Percentiles rank a stretch among this genome's conserved stretches.
Conservation (phyloP, 1,140 invertebrate genomes). For the Drosophila repleta region DNA sequence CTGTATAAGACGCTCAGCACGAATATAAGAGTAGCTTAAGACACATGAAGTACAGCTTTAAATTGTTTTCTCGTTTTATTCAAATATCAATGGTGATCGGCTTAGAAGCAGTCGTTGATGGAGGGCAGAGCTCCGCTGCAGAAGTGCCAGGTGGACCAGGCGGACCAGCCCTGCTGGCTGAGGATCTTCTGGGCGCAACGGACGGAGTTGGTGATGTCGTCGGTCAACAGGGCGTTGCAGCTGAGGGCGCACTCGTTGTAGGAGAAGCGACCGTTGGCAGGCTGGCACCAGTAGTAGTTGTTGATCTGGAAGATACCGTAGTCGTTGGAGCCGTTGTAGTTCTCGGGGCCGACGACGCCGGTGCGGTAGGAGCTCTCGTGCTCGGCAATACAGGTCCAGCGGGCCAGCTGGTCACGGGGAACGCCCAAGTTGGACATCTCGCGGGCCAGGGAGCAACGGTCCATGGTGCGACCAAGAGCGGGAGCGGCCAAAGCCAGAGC, state of each 20-base stretch:
- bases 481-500: constrained; percentile 46
- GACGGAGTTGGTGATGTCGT: constrained; percentile 2
- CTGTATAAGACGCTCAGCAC: constrained; percentile 9
- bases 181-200: constrained; percentile 5
- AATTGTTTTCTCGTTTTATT: neutral
- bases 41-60: neutral
- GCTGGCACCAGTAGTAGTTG: constrained; percentile 69
- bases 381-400: constrained; percentile 64
- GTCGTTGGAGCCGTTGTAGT: constrained; percentile 44
- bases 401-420: constrained; percentile 40
- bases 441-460: constrained; percentile 70
- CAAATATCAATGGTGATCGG: neutral
- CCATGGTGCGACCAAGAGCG: constrained; percentile 59
- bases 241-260: neutral
- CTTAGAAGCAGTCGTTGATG: constrained; percentile 2
- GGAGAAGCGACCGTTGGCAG: constrained; percentile 45
- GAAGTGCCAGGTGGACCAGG: neutral
- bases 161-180: neutral
- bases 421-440: constrained; percentile 66
- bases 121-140: neutral
- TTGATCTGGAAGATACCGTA: constrained; percentile 52
- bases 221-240: constrained; percentile 4
- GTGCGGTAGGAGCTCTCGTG: constrained; percentile 60
- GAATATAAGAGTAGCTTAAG: constrained; percentile 18
- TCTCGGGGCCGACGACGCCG: constrained; percentile 46